phyloP scores from a whole-genome alignment of 2,888 invertebrate genomes.

The Nebria salina region DNA sequence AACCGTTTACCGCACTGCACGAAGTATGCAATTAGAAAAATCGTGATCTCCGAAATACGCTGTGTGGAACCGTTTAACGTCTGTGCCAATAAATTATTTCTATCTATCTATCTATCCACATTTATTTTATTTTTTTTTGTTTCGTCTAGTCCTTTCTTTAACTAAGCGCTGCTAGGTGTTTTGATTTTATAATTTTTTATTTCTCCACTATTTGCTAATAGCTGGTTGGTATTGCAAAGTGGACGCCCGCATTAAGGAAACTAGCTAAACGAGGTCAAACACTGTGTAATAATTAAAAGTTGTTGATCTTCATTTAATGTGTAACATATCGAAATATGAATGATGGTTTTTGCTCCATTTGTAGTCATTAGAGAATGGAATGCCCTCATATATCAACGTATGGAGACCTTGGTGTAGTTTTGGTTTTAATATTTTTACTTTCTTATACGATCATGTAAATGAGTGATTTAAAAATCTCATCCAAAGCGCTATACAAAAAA shows the following conservation, averaged over 20 bases:
- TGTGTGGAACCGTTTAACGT: constrained; percentile 26
- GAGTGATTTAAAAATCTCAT: no score
- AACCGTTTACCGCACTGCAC: constrained; percentile 36
- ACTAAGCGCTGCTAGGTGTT: constrained; percentile 15
- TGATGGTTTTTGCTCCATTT: neutral
- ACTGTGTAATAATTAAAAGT: constrained; percentile 36
- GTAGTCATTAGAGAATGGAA: constrained; percentile 30
- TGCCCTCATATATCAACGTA: constrained; percentile 26
- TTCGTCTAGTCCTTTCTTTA: neutral
- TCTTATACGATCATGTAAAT: no score
- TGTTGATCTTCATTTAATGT: constrained; percentile 45
- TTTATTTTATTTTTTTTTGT: neutral
- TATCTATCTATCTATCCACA: neutral
- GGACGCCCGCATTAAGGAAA: constrained; percentile 13
- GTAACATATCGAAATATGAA: constrained; percentile 30
- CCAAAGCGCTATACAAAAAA: no score
- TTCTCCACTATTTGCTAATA: neutral
- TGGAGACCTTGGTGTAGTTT: neutral
- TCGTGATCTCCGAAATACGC: constrained; percentile 43
- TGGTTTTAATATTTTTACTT: no score
- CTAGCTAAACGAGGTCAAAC: constrained; percentile 28
- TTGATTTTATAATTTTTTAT: constrained; percentile 3
- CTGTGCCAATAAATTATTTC: constrained; percentile 40
- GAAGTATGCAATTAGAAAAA: constrained; percentile 38
- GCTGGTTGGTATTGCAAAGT: neutral